Conservation (phyloP, 2,113 vertebrate genomes). For the Corynorhinus townsendii region DNA sequence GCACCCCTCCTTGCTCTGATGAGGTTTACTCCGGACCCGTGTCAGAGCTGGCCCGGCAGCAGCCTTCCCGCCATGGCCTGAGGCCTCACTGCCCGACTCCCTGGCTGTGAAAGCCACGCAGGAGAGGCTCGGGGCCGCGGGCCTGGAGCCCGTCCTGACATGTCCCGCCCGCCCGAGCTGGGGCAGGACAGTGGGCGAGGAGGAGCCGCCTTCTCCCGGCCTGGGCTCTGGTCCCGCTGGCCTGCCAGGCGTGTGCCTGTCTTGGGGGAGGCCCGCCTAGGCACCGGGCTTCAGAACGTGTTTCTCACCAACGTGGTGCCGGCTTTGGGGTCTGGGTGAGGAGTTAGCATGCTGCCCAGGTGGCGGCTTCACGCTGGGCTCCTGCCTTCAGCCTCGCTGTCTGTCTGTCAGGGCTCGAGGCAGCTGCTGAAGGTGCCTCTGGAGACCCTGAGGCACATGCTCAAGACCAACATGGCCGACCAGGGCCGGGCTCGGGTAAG, state of each 20-base stretch:
- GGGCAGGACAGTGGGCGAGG: accelerated
- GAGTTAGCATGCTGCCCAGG: accelerated
- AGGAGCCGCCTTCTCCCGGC: accelerated
- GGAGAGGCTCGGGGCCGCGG: background rate
- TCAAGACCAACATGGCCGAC: slow-evolving; percentile 41
- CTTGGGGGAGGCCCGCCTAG: background rate
- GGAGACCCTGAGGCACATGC: slow-evolving; percentile 55
- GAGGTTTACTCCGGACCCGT: accelerated
- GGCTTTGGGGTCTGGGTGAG: accelerated
- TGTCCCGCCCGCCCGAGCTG: too few species aligned
- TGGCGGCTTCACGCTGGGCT: accelerated
- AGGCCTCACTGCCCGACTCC: accelerated
- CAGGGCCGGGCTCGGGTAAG: slow-evolving; percentile 64
- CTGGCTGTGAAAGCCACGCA: accelerated
- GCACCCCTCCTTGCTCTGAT: accelerated
- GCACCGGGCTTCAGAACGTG: accelerated
- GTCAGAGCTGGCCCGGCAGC: accelerated
- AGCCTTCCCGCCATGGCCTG: accelerated
- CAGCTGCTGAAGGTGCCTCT: slow-evolving; percentile 63
- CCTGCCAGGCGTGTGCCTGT: accelerated
- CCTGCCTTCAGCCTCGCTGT: accelerated
- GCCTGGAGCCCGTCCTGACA: too few species aligned
- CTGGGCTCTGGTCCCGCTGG: accelerated
- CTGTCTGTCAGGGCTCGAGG: slow-evolving; percentile 51
- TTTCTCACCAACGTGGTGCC: accelerated